Evolutionary conservation across 2,797 vertebrate genomes (phyloP), one percentile per base, ranked within the genome.

Genomic region (Falco berigora): DNA sequence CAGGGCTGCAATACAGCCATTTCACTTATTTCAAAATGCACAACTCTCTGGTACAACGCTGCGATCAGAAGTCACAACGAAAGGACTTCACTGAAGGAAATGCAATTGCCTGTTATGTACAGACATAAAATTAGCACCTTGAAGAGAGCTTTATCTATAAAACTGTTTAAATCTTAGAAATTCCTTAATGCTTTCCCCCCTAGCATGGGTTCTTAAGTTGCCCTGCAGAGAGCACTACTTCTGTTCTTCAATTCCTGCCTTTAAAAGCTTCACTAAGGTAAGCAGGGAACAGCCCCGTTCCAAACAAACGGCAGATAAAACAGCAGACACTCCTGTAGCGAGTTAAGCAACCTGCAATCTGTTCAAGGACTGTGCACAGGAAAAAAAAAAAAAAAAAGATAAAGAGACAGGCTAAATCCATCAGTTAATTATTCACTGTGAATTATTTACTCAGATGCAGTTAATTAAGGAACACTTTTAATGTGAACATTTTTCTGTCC

Each of bases 391-490:
- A 50, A 8, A 74, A 40, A 38, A 38, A 11, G 30, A 75, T 61
- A 85, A n/a, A 59, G 42, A 79, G 38, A 63, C 40, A 58, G 38
- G 47, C 64, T 55, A 91, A 94, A 95, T 86, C 71, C 58, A 75
- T 77, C 75, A 86, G 56, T 40, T 77, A 96, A 91, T 96, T 95
- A 95, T 93, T 95, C 86, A 68, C 72, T 91, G 83, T 95, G 94
- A 96, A 96, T 96, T 93, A 95, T 93, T 96, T 96, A 92, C 81
- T 96, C n/a, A 38, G 90, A 87, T 64, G 78, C 61, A 85, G 92
- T 91, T 95, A 96, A 96, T 97, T 96, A 95, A 96, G 94, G 85
- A 92, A 95, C 80, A 72, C 77, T 94, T 89, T 27, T 75, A 88
- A 96, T 0, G 0, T 36, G 62, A 87, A 55, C 13, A n/a, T 83